Evolutionary conservation across 2,113 vertebrate species (phyloP).

Genomic region (Malurus cyaneus): DNA sequence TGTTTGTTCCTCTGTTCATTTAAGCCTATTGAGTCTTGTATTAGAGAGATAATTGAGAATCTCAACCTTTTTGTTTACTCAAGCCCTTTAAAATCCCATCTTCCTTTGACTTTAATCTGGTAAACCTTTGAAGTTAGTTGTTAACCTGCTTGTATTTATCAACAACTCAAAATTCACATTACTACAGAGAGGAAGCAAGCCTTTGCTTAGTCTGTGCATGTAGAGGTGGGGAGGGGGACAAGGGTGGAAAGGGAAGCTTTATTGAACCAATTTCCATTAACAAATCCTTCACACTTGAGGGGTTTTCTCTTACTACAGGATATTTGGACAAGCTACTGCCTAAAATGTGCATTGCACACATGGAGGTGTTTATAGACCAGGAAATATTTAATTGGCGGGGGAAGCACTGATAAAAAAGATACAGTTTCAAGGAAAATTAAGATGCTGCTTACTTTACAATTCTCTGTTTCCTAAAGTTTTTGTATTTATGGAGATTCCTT

Average conservation of each 20-base stretch:
- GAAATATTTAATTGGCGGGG: slow-evolving; percentile 31
- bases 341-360: not conserved
- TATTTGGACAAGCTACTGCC: slow-evolving; percentile 8
- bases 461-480: not conserved
- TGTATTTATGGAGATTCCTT: not conserved
- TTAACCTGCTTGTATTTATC: slow-evolving; percentile 66
- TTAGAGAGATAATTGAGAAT: slow-evolving; percentile 66
- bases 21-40: slow-evolving; percentile 50
- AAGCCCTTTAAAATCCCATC: slow-evolving; percentile 60
- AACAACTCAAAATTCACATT: slow-evolving; percentile 34
- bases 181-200: slow-evolving; percentile 16
- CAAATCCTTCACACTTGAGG: slow-evolving; percentile 41
- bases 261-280: slow-evolving; percentile 31
- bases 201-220: not conserved
- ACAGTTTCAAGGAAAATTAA: not conserved
- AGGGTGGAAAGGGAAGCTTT: not conserved
- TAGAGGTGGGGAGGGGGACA: not conserved
- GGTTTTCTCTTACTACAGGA: slow-evolving; percentile 32
- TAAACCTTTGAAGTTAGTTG: slow-evolving; percentile 57
- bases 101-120: slow-evolving; percentile 65
- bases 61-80: slow-evolving; percentile 59
- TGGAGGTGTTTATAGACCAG: slow-evolving; percentile 7
- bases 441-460: not conserved
- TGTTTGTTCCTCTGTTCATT: slow-evolving; percentile 44
- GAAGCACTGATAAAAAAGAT: not conserved